phyloP scores from a whole-genome alignment of 2,113 vertebrate species.

The Sinocyclocheilus maitianheensis region DNA sequence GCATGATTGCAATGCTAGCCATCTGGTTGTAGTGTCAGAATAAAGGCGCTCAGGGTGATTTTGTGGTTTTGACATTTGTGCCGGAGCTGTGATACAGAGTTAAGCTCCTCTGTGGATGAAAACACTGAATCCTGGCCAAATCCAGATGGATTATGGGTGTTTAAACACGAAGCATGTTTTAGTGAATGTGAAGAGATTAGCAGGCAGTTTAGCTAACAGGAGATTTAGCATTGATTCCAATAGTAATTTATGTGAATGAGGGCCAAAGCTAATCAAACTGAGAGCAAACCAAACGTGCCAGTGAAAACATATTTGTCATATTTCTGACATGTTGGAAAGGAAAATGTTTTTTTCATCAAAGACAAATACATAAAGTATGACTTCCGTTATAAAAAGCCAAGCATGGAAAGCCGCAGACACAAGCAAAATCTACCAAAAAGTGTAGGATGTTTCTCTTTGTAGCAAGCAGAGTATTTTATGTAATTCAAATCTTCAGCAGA shows the following conservation, averaged over 20 bases:
- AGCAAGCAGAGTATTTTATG: neutral
- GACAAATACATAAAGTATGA: neutral
- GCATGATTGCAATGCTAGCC: constrained; percentile 55
- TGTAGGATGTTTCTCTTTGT: neutral
- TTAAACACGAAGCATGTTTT: constrained; percentile 47
- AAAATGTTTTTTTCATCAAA: too few relatives aligned
- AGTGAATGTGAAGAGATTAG: constrained; percentile 34
- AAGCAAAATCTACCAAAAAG: neutral
- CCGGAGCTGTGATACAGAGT: constrained; percentile 9
- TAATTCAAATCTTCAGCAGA: neutral
- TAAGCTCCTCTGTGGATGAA: constrained; percentile 27
- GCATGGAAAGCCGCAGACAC: neutral
- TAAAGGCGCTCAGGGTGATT: constrained; percentile 63
- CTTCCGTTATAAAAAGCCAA: neutral
- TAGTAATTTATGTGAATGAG: neutral
- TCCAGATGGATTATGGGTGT: constrained; percentile 65
- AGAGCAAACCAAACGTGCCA: neutral
- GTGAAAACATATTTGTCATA: neutral
- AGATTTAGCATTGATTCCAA: constrained; percentile 12
- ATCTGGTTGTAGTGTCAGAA: constrained; percentile 60
- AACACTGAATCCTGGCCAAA: constrained; percentile 11
- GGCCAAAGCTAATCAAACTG: constrained; percentile 29
- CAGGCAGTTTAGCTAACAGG: neutral
- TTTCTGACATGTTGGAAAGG: neutral
- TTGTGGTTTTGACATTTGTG: constrained; percentile 58